Evolutionary conservation across 2,888 invertebrate species (phyloP), one percentile per base, ranked within the genome.

Genomic region (Pseudolycoriella hygida): DNA sequence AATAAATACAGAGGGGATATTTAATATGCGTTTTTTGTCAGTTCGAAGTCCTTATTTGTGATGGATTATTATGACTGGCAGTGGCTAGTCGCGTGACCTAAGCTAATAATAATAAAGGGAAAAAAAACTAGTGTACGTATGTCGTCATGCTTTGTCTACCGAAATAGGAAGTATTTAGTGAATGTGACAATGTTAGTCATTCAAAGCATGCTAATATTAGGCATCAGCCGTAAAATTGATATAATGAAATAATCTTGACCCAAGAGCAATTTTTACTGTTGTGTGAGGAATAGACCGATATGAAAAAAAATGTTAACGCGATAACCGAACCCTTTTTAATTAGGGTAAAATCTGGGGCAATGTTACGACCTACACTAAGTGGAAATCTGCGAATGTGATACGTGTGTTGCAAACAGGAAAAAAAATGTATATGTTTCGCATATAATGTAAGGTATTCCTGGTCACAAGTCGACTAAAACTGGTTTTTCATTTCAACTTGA

Each of bases 291-390:
- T 25, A 25, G 25, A 6, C 25, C 8, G 25, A 25, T 25, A 25
- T 8, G 25, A 25, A 25, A 25, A 25, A 25, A 25, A 25, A 25
- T 25, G 25, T 8, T 25, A 25, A 34, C 34, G 11, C 15, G 34
- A 34, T 14, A 34, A 14, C n/a, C 34, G n/a, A 12, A 34, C 15
- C 34, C 34, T 14, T 34, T 34, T 34, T 34, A 34, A 34, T 34
- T 34, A 34, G 34, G 34, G 34, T 34, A 34, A 34, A 34, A 34
- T 34, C 34, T 34, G 15, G 34, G 34, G n/a, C 34, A 34, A 25
- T 25, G 25, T 25, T 25, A 25, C 25, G 12, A 34, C 15, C 12
- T 34, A 34, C 15, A 12, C 34, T 34, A 34, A 34, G 15, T 34
- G 34, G 15, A 12, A 12, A 14, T 14, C 34, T 12, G 34, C 15